Evolutionary conservation across 2,888 invertebrate genomes (phyloP), one percentile per base, ranked within the genome.

Genomic region (Netelia inedita): DNA sequence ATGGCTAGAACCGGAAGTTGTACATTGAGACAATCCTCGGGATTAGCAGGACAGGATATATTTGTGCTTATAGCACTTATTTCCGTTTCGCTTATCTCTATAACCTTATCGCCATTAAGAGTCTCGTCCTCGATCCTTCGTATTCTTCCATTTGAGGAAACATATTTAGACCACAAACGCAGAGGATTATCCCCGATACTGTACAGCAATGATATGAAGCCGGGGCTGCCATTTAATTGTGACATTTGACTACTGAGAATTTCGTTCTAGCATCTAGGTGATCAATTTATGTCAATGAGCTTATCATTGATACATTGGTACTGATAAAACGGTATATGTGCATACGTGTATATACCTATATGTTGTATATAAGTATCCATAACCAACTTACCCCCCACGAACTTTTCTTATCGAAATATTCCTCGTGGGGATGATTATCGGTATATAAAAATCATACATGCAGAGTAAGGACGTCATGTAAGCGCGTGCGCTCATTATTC

Each of bases 1-100:
- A 99, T 97, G 82, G 98, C 98, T 90, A 99, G 95, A 94, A 97
- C 98, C 0, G 99, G 98, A 89, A 99, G 94, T 94, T 98, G 98
- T 90, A 99, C 98, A 55, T 98, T 98, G 16, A 99, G 95, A 1
- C 98, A 97, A 94, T 98, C 97, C 91, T 97, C 96, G 2, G 98
- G 97, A 94, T 98, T 98, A 41, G 97, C 96, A 43, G 99, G 99
- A 93, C 98, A 99, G 21, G 79, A 83, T 73, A 89, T 88, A 21
- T 84, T 85, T 3, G 89, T 89, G 9, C 78, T 84, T 55, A 87
- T 78, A 23, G 80, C 71, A 35, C 85, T 85, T 63, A 85, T 73
- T 10, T 81, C 87, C 55, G 86, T 82, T 21, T 88, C 89, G 19
- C 74, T 88, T 86, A 89, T 87, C 86, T 89, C 89, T 35, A 89